Percentiles rank a stretch among this genome's conserved stretches.
phyloP scores from a whole-genome alignment of 2,888 invertebrate species.

The Julus scandinavius region DNA sequence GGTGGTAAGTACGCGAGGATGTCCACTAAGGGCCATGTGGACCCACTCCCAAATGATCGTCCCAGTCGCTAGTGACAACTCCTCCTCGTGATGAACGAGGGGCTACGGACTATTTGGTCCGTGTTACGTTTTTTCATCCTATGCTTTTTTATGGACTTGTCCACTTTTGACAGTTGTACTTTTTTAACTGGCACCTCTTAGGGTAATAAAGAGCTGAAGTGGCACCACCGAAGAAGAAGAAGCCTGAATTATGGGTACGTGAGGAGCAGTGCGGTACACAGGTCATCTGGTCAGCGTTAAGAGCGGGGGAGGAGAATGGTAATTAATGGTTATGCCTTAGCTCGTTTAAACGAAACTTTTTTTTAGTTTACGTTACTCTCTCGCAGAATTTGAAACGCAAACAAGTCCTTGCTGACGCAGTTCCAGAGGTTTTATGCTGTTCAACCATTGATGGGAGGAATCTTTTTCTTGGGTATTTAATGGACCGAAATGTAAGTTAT shows the following conservation, averaged over 20 bases:
- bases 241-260: background rate
- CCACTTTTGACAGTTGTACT: conserved; percentile 43
- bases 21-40: conserved; percentile 11
- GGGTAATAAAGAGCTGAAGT: conserved; percentile 43
- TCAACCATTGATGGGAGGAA: too few species aligned
- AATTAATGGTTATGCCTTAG: background rate
- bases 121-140: background rate
- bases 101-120: background rate
- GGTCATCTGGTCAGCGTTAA: background rate
- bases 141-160: background rate
- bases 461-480: too few species aligned
- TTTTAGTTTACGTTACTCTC: background rate
- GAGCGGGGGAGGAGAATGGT: background rate
- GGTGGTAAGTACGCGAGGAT: background rate
- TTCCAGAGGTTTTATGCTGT: too few species aligned
- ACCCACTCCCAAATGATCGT: background rate
- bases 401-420: too few species aligned
- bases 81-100: background rate
- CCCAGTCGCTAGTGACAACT: conserved; percentile 18
- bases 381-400: too few species aligned
- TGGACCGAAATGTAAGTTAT: too few species aligned
- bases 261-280: background rate
- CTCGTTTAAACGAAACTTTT: background rate
- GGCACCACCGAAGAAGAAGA: conserved; percentile 11
- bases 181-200: conserved; percentile 44